phyloP scores from a whole-genome alignment of 2,113 vertebrate species.

The Trogon surrucura region DNA sequence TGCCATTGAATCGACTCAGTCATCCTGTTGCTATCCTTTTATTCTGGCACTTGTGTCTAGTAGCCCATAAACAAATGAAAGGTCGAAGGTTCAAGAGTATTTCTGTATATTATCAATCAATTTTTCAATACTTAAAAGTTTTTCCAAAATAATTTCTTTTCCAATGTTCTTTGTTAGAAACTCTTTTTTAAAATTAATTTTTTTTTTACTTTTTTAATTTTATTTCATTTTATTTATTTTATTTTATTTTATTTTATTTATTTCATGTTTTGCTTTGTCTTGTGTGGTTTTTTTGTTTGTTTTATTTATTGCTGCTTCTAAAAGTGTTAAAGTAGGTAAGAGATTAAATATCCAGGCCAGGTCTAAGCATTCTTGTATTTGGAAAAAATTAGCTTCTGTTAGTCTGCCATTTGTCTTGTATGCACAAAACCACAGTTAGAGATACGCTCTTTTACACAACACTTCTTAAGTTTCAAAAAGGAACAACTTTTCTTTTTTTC shows the following conservation, averaged over 20 bases:
- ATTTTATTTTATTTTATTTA: neutral
- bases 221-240: neutral
- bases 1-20: neutral
- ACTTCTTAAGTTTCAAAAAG: neutral
- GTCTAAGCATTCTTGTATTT: neutral
- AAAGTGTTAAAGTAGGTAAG: neutral
- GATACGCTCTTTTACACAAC: neutral
- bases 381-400: conserved; percentile 4
- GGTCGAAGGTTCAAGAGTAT: neutral
- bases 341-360: neutral
- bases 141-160: conserved; percentile 11
- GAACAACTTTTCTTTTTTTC: neutral
- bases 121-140: neutral
- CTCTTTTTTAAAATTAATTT: neutral
- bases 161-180: conserved; percentile 30
- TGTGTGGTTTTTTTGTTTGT: neutral
- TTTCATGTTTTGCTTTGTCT: neutral
- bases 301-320: conserved; percentile 15
- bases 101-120: conserved; percentile 20
- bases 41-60: neutral
- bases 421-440: neutral
- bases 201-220: neutral
- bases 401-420: conserved; percentile 22
- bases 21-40: neutral
- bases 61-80: conserved; percentile 3